Evolutionary conservation across 2,113 vertebrate species (phyloP), one percentile per base, ranked within the genome.

Genomic region (Sebastes fasciatus): DNA sequence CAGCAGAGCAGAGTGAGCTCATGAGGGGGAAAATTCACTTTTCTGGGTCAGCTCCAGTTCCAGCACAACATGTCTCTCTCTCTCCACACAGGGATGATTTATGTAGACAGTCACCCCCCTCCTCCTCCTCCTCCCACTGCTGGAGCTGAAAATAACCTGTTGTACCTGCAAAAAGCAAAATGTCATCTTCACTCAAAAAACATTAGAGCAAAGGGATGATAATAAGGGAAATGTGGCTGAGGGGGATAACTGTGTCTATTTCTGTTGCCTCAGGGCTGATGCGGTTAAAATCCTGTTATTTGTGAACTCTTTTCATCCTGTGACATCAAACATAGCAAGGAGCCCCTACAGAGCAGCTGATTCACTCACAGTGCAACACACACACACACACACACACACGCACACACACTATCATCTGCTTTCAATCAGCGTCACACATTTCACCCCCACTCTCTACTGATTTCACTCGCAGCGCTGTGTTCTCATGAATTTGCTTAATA

Each of bases 21-120:
- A 72, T 61, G 52, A 48, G 34, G 51, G 69, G 72, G 57, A 80
- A 86, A 80, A 74, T 42, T 65, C 76, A 77, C 82, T 81, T 92
- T 94, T 93, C 89, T 94, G 89, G 93, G 91, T 92, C 92, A 92
- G 46, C 64, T 77, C 68, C 92, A 92, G 46, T 61, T 77, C 68
- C 86, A 78, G 67, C 80, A 69, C 7, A 82, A 83, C 82, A 21
- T 79, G 79, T 82, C 89, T 89, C 57, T 49, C 57, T 49, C 14
- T 61, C 57, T 49, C 14, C 40, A 8, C 63, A 76, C 43, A 4
- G 69, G 63, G 85, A 89, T 92, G 88, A 94, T 92, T 89, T 81
- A 92, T 91, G 87, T 42, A 74, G 79, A 84, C 85, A 79, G 69
- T 14, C 23, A 45, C 69, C 17, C 66, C 2, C 23, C 6, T 3